Conservation (phyloP, 2,113 vertebrate genomes). For the Xenopus borealis region DNA sequence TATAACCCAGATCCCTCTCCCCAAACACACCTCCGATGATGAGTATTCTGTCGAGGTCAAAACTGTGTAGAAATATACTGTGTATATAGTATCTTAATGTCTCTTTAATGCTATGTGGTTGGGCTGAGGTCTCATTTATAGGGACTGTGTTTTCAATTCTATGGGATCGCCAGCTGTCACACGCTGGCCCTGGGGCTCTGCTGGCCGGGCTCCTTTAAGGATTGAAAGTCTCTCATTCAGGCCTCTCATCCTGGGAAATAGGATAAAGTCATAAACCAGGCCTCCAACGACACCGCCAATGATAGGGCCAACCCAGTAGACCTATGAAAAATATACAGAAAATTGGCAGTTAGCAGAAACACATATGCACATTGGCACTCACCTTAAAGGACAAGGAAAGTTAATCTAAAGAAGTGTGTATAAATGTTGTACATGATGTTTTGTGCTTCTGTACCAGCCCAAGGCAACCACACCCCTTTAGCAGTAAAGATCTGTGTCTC, state of each 20-base stretch:
- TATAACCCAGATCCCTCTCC: constrained; percentile 1
- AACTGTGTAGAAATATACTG: background rate
- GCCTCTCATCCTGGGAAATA: constrained; percentile 83
- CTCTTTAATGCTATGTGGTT: constrained; percentile 20
- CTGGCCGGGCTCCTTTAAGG: constrained; percentile 76
- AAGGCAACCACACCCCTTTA: no score
- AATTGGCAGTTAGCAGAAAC: background rate
- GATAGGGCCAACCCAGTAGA: constrained; percentile 91
- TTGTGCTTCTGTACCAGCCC: no score
- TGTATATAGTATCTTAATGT: constrained; percentile 11
- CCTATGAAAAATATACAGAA: constrained; percentile 62
- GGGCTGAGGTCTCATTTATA: constrained; percentile 62
- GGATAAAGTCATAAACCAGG: constrained; percentile 85
- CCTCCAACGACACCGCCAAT: constrained; percentile 80
- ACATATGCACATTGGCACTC: no score
- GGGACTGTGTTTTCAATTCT: constrained; percentile 87
- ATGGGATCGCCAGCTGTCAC: constrained; percentile 77
- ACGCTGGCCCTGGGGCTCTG: constrained; percentile 69
- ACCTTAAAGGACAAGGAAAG: no score
- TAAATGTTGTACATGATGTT: no score
- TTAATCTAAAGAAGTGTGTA: no score
- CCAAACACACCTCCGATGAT: constrained; percentile 32
- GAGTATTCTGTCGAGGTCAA: constrained; percentile 35
- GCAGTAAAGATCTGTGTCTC: no score
- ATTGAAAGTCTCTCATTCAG: constrained; percentile 85